A percentile compares a stretch with the other conserved stretches of the same genome.
Conservation (phyloP, 2,797 vertebrate species). For the Danio tinwini region DNA sequence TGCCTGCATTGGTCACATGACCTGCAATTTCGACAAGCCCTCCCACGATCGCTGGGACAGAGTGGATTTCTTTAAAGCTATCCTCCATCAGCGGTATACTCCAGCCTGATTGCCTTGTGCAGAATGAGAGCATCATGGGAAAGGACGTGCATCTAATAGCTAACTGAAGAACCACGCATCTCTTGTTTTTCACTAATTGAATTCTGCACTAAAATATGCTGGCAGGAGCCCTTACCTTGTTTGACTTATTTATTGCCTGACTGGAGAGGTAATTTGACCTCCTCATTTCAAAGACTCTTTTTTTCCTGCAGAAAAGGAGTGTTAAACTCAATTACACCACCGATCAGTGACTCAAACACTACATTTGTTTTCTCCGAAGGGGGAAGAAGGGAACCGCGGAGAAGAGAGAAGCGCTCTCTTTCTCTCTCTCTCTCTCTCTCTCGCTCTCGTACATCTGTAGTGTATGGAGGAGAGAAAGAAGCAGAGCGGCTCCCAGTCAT, state of each 20-base stretch:
- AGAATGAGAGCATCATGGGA: conserved; percentile 63
- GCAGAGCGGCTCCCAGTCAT: conserved; percentile 73
- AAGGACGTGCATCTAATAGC: conserved; percentile 64
- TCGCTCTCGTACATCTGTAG: conserved; percentile 62
- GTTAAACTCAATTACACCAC: conserved; percentile 84
- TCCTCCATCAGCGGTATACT: conserved; percentile 56
- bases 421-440: conserved; percentile 53
- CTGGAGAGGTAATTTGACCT: conserved; percentile 84
- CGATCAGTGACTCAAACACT: conserved; percentile 82
- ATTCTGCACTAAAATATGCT: conserved; percentile 81
- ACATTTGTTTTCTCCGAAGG: conserved; percentile 79
- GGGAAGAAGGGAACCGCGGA: conserved; percentile 62
- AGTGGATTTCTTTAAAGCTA: conserved; percentile 47
- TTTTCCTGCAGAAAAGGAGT: conserved; percentile 80
- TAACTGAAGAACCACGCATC: conserved; percentile 64
- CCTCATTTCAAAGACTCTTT: conserved; percentile 78
- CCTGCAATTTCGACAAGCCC: conserved; percentile 48
- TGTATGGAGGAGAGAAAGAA: conserved; percentile 63
- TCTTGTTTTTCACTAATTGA: conserved; percentile 79
- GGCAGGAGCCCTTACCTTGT: conserved; percentile 83
- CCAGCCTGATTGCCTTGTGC: conserved; percentile 54
- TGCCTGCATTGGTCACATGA: conserved; percentile 49
- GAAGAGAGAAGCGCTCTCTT: conserved; percentile 53
- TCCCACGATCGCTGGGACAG: conserved; percentile 37
- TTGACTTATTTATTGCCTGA: conserved; percentile 87